Percentiles rank a stretch among this genome's conserved stretches.
phyloP scores from a whole-genome alignment of 2,888 invertebrate genomes.

The Xestia rhomboidea region DNA sequence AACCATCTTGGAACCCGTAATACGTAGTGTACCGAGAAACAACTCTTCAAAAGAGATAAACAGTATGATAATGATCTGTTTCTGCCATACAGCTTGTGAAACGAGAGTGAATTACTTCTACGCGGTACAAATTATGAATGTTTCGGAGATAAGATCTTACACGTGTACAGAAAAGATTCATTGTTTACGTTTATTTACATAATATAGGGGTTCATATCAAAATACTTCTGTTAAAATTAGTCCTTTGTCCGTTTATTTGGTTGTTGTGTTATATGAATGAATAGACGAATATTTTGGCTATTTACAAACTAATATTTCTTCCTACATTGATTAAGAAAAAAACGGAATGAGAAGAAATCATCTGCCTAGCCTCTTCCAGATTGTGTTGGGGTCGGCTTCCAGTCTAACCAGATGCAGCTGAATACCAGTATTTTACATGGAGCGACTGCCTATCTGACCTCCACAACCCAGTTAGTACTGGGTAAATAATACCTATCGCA shows the following conservation, averaged over 20 bases:
- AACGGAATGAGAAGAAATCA: neutral
- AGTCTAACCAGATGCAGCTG: no score
- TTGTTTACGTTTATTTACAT: constrained; percentile 12
- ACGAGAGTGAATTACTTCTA: neutral
- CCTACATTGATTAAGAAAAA: neutral
- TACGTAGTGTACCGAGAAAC: no score
- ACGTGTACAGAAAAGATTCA: neutral
- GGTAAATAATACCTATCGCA: no score
- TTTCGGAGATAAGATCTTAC: constrained; percentile 7
- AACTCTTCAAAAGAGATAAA: neutral
- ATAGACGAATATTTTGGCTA: neutral
- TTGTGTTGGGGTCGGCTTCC: no score
- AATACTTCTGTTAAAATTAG: neutral
- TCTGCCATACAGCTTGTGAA: neutral
- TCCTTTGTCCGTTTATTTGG: neutral
- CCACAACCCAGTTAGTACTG: no score
- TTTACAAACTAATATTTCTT: neutral
- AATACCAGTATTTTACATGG: no score
- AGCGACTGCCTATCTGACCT: no score
- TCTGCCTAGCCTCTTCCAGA: no score
- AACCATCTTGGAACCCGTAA: no score
- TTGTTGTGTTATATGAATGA: neutral
- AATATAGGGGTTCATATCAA: neutral
- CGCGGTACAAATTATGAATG: neutral
- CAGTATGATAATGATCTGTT: neutral